A percentile compares a stretch with the other conserved stretches of the same genome.
These are phyloP conservation scores for Heterocephalus glaber DNA, from an alignment of 2,113 vertebrate genomes.

Conservation along the genomic window DNA sequence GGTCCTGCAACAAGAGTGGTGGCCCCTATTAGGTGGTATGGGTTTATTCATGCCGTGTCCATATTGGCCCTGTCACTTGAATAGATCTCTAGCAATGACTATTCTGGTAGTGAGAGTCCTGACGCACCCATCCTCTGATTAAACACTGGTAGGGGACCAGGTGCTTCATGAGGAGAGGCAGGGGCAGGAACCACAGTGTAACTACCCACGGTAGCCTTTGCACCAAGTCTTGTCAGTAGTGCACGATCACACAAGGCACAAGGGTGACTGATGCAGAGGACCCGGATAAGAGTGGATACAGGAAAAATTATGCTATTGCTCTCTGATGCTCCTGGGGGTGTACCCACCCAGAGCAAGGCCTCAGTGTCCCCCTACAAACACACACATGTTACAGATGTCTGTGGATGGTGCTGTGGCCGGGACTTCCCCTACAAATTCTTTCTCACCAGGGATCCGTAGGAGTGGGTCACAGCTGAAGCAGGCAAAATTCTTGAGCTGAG, in stretches of 20 bases:
- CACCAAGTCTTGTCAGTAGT: neutral
- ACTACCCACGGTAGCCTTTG: neutral
- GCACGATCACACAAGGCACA: neutral
- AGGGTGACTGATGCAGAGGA: neutral
- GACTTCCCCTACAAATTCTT: neutral
- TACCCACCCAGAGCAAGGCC: neutral
- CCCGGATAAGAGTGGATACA: neutral
- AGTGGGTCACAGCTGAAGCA: neutral
- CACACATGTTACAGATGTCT: no score
- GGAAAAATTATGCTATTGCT: neutral
- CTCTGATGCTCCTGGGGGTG: neutral
- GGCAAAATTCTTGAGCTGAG: neutral
- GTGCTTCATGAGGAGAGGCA: neutral
- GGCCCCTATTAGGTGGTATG: neutral
- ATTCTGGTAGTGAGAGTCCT: neutral
- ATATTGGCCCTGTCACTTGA: neutral
- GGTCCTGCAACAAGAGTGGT: no score
- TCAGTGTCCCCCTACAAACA: fast-evolving
- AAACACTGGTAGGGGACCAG: neutral
- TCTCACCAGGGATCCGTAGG: neutral
- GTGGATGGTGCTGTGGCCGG: neutral
- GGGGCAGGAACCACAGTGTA: neutral
- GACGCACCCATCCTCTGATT: neutral
- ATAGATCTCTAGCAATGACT: neutral
- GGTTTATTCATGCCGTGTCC: neutral